Percentiles rank a stretch among this genome's conserved stretches.
phyloP scores from a whole-genome alignment of 1,140 invertebrate genomes.

The Paralvinella palmiformis region DNA sequence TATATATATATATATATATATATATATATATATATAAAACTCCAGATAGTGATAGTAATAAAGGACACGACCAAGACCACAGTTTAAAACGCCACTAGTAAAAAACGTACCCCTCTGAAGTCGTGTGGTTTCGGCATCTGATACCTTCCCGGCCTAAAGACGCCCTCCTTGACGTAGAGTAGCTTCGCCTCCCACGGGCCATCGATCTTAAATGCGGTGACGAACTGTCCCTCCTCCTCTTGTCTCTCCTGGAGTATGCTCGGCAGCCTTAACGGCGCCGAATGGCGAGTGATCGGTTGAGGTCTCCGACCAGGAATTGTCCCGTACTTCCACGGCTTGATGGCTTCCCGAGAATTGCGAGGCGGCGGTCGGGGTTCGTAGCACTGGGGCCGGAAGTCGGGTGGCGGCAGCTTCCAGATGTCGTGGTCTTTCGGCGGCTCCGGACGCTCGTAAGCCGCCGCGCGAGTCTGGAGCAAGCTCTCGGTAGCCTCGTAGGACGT shows the following conservation, averaged over 20 bases:
- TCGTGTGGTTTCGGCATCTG: constrained; percentile 37
- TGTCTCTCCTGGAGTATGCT: constrained; percentile 16
- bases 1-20: too few species aligned
- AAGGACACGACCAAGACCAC: background rate
- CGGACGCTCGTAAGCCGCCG: constrained; percentile 28
- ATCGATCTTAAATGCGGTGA: constrained; percentile 32
- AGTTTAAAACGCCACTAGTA: background rate
- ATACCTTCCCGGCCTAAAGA: constrained; percentile 30
- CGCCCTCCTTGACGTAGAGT: constrained; percentile 34
- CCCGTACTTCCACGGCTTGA: constrained; percentile 39
- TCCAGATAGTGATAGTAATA: too few species aligned
- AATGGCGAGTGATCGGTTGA: too few species aligned
- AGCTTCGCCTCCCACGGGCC: constrained; percentile 42
- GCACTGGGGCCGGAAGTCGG: constrained; percentile 40
- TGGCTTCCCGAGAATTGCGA: constrained; percentile 40
- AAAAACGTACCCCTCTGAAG: constrained; percentile 36
- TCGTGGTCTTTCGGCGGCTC: constrained; percentile 27
- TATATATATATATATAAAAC: too few species aligned
- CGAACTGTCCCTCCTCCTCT: constrained; percentile 20
- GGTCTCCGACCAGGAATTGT: constrained; percentile 17
- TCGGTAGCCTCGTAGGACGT: constrained; percentile 40
- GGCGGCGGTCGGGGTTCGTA: constrained; percentile 42
- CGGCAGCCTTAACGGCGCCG: constrained; percentile 21
- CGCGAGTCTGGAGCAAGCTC: constrained; percentile 33
- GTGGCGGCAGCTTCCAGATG: constrained; percentile 42